Base-by-base conservation (phyloP, 1,140 invertebrate species). In the Sycophila sp. region DNA sequence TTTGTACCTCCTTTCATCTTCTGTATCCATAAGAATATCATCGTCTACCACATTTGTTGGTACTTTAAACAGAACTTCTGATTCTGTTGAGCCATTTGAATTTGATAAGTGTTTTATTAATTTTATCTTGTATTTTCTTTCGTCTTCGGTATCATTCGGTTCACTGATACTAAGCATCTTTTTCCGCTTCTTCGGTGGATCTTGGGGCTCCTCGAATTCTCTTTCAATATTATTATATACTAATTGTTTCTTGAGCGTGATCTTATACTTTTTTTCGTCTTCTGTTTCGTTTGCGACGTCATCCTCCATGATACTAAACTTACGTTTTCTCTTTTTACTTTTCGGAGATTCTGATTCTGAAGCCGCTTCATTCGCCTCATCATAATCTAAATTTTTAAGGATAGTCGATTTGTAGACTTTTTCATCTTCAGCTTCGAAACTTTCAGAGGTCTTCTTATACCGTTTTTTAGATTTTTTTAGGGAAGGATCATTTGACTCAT, bases 1-100 rank as follows among this genome's bases (percentile, higher is more conserved):
- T 42, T 60, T 63, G 17, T 58, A n/a, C 7, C 11, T 26, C 51
- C 47, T 49, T 63, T 72, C 64, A 62, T 67, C 38, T 59, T 62
- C 64, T 28, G 71, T 55, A 63, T 72, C 71, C 10, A 63, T 38
- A 0, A 63, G 17, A 10, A 13, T 19, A 36, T 34, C 38, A 4
- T 67, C 47, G 11, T 55, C 22, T 5, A 55, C 24, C 40, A 24
- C 15, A 42, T 15, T 42, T 4, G 5, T 6, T 8, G 40, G 40
- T 42, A 10, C 40, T 42, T 42, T 15, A 42, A 42, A 42, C 17
- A 6, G n/a, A 28, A 49, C 51, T 38, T 60, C 42, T 7, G 19
- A 47, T 10, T 24, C 19, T 7, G 42, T 8, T n/a, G n/a, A n/a
- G n/a, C n/a, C n/a, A n/a, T n/a, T n/a, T n/a, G n/a, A n/a, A n/a